Evolutionary conservation across 2,797 vertebrate species (phyloP).

Genomic region (Forpus xanthops): DNA sequence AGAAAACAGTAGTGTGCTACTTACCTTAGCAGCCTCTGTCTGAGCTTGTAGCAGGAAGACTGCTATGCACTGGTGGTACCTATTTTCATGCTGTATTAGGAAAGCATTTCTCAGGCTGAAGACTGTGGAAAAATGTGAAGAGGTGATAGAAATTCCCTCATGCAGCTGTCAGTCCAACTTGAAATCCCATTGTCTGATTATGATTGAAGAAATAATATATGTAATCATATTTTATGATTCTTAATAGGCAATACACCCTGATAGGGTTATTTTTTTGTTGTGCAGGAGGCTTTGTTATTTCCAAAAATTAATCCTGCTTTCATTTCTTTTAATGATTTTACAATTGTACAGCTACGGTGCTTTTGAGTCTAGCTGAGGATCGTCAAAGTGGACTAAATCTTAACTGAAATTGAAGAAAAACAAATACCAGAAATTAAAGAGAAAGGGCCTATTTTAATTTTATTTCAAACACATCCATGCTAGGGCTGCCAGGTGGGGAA

Average conservation of each 20-base stretch:
- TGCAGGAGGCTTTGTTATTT: neutral
- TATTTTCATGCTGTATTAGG: constrained; percentile 90
- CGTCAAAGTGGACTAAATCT: neutral
- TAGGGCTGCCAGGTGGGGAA: accelerated
- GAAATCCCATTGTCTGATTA: neutral
- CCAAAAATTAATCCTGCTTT: neutral
- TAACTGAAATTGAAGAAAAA: neutral
- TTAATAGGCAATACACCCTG: neutral
- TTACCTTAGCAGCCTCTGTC: constrained; percentile 85
- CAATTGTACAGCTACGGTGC: neutral
- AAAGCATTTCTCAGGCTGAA: constrained; percentile 86
- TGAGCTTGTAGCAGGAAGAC: constrained; percentile 88
- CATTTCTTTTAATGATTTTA: neutral
- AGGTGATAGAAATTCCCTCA: neutral
- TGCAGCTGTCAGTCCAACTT: neutral
- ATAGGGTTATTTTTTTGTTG: neutral
- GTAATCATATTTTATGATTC: neutral
- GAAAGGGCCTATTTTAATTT: neutral
- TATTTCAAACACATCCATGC: accelerated
- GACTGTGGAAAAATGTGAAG: constrained; percentile 69
- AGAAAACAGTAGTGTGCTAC: neutral
- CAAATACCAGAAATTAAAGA: neutral
- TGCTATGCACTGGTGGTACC: constrained; percentile 87
- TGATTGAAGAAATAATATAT: neutral
- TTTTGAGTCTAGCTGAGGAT: neutral